phyloP scores from a whole-genome alignment of 2,888 invertebrate species.

The Xanthia togata region DNA sequence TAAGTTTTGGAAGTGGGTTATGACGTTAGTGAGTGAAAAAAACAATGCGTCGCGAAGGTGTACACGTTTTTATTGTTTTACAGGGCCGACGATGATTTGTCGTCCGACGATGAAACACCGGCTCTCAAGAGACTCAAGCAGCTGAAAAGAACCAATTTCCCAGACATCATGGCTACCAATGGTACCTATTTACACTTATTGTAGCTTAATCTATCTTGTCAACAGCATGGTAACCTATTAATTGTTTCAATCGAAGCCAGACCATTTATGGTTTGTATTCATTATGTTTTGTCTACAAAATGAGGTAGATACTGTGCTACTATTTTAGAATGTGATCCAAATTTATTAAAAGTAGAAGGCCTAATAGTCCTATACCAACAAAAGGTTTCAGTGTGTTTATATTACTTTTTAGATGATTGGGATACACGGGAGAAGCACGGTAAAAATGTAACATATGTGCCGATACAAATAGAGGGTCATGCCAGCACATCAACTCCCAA shows the following conservation, averaged over 20 bases:
- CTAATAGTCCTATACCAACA: not conserved
- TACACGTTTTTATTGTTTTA: conserved; percentile 69
- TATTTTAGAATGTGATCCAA: not conserved
- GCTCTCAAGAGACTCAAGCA: conserved; percentile 83
- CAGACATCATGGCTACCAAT: conserved; percentile 79
- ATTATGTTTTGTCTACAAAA: not conserved
- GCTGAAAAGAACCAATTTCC: conserved; percentile 80
- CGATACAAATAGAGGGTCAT: conserved; percentile 83
- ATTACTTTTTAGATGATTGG: conserved; percentile 75
- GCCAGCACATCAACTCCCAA: conserved; percentile 88
- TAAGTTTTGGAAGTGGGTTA: conserved; percentile 85
- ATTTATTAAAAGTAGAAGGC: not conserved
- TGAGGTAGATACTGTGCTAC: not conserved
- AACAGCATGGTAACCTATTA: conserved; percentile 38
- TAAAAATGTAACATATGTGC: conserved; percentile 83
- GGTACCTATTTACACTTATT: conserved; percentile 70
- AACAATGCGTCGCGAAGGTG: conserved; percentile 19
- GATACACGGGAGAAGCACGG: conserved; percentile 71
- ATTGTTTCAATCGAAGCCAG: not conserved
- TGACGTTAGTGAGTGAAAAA: conserved; percentile 13
- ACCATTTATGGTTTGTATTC: not conserved
- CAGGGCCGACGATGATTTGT: conserved; percentile 84
- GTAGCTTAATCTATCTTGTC: not conserved
- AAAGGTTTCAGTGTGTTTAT: not conserved
- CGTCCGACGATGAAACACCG: conserved; percentile 84